phyloP scores from a whole-genome alignment of 2,888 invertebrate species.

The Gandaritis pyraliata region DNA sequence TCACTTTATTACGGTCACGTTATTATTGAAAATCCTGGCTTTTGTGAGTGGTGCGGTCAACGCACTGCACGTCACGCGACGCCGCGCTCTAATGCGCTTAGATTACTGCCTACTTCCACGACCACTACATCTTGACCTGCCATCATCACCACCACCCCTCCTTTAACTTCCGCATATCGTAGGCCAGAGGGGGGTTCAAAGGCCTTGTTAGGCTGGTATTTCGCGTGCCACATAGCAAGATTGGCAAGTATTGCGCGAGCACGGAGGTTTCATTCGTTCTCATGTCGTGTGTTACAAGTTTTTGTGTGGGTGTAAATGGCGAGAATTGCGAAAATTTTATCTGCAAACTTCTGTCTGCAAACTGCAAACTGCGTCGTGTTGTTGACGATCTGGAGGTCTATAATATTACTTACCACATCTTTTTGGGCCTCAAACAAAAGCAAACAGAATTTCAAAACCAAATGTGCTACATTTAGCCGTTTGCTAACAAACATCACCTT shows the following conservation, averaged over 20 bases:
- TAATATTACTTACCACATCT: background rate
- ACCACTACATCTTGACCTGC: conserved; percentile 58
- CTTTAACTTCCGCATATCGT: conserved; percentile 21
- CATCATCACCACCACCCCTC: conserved; percentile 27
- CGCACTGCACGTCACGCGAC: conserved; percentile 78
- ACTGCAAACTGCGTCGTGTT: conserved; percentile 9
- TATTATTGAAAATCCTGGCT: conserved; percentile 22
- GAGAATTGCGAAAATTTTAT: conserved; percentile 32
- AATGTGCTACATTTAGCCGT: too few relatives aligned
- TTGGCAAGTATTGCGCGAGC: conserved; percentile 69
- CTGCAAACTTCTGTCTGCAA: conserved; percentile 14
- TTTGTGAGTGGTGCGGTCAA: conserved; percentile 76
- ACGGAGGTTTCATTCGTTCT: conserved; percentile 63
- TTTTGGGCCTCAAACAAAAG: too few relatives aligned
- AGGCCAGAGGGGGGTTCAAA: conserved; percentile 38
- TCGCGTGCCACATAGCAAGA: conserved; percentile 48
- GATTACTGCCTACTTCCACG: conserved; percentile 73
- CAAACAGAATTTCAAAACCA: too few relatives aligned
- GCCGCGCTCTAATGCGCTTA: conserved; percentile 78
- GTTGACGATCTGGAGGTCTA: background rate
- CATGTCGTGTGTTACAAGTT: conserved; percentile 50
- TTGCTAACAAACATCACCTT: too few relatives aligned
- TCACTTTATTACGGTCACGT: background rate
- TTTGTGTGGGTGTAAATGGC: conserved; percentile 37
- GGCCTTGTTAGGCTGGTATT: conserved; percentile 49